A percentile compares a stretch with the other conserved stretches of the same genome.
These are phyloP conservation scores for Drosophila maculinotata DNA, from an alignment of 2,888 invertebrate genomes.

Conservation along the genomic window DNA sequence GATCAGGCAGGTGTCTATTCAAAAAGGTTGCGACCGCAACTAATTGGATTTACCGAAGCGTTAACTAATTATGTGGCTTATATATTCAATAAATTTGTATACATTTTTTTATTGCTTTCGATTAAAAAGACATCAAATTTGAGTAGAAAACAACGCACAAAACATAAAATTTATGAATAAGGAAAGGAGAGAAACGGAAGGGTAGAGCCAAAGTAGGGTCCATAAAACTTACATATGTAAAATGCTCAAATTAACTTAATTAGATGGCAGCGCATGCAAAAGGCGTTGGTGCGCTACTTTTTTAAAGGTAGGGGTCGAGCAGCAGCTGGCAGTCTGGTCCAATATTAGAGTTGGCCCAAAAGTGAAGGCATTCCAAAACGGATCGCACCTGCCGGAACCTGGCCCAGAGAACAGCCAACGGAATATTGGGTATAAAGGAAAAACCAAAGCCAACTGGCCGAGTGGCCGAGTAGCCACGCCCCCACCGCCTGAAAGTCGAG, in stretches of 20 bases:
- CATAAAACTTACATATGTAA: slow-evolving; percentile 67
- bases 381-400: slow-evolving; percentile 72
- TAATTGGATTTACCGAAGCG: slow-evolving; percentile 67
- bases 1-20: slow-evolving; percentile 32
- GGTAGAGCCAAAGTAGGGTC: slow-evolving; percentile 10
- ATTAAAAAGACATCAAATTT: slow-evolving; percentile 72
- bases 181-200: slow-evolving; percentile 4
- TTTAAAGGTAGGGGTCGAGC: slow-evolving; percentile 2
- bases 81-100: slow-evolving; percentile 38
- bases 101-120: slow-evolving; percentile 70
- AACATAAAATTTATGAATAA: neutral
- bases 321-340: slow-evolving; percentile 41
- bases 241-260: slow-evolving; percentile 76
- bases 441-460: slow-evolving; percentile 51
- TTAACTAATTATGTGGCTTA: slow-evolving; percentile 65
- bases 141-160: slow-evolving; percentile 12
- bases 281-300: slow-evolving; percentile 77
- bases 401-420: slow-evolving; percentile 38
- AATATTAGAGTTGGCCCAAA: slow-evolving; percentile 53
- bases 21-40: slow-evolving; percentile 38
- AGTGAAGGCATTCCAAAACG: slow-evolving; percentile 52
- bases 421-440: slow-evolving; percentile 17
- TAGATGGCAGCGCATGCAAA: slow-evolving; percentile 63
- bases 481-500: slow-evolving; percentile 34
- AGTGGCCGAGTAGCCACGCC: slow-evolving; percentile 61